Evolutionary conservation across 1,140 invertebrate genomes (phyloP).

Genomic region (Neodiprion virginianus): DNA sequence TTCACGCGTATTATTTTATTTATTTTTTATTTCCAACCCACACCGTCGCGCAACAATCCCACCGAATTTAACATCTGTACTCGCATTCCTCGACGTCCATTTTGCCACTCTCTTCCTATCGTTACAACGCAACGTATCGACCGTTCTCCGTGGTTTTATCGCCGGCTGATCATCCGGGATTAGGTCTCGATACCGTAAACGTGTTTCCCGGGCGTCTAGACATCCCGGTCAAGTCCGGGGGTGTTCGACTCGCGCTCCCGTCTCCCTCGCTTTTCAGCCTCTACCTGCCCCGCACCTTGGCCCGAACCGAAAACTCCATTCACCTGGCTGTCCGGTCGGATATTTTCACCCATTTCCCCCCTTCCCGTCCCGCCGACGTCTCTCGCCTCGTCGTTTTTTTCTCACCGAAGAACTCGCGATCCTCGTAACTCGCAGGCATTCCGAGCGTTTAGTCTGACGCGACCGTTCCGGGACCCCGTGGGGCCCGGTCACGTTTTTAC

Average conservation of each 20-base stretch:
- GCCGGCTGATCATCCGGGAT: no score
- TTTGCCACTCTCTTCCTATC: no score
- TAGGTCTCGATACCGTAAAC: no score
- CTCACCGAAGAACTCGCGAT: constrained; percentile 7
- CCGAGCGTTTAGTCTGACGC: constrained; percentile 31
- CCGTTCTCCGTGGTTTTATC: no score
- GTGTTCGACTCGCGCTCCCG: background rate
- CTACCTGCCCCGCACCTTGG: constrained; percentile 14
- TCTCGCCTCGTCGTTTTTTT: constrained; percentile 11
- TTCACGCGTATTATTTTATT: background rate
- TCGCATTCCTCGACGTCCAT: no score
- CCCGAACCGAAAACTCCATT: constrained; percentile 30
- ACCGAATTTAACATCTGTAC: no score
- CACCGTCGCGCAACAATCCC: background rate
- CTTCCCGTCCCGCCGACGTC: background rate
- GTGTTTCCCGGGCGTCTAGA: no score
- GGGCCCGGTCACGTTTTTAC: constrained; percentile 32
- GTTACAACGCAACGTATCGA: no score
- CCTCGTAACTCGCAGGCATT: constrained; percentile 31
- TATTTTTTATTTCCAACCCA: background rate
- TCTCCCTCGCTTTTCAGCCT: constrained; percentile 19
- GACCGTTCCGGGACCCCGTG: constrained; percentile 23
- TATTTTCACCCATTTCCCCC: background rate
- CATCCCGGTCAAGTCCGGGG: background rate
- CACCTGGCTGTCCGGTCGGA: constrained; percentile 28